These are phyloP conservation scores for Helicolenus hilgendorfi DNA, from an alignment of 2,797 vertebrate species.

Conservation along the genomic window DNA sequence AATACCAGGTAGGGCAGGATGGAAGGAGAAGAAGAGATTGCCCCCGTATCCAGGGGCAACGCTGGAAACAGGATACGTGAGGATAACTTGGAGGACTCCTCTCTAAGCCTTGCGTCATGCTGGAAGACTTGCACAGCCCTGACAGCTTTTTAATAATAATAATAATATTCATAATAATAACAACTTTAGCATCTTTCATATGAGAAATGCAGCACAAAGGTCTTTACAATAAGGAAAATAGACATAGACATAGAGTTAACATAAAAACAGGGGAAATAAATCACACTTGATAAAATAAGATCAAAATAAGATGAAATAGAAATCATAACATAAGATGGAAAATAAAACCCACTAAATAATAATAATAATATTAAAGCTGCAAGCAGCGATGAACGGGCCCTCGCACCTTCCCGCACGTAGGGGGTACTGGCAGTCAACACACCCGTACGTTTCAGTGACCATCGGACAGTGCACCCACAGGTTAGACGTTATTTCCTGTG, in stretches of 20 bases:
- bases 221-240: background rate
- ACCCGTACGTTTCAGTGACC: too few species aligned
- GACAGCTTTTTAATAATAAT: background rate
- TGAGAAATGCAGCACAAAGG: background rate
- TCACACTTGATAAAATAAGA: background rate
- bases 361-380: too few species aligned
- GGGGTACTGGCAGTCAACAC: too few species aligned
- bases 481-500: too few species aligned
- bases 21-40: slow-evolving; percentile 29
- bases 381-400: too few species aligned
- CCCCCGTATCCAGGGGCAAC: slow-evolving; percentile 74
- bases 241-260: background rate
- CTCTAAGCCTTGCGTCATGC: slow-evolving; percentile 3
- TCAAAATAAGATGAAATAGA: too few species aligned
- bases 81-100: background rate
- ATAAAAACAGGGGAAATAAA: background rate
- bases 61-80: slow-evolving; percentile 60
- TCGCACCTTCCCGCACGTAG: too few species aligned
- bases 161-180: too few species aligned
- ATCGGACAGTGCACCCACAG: too few species aligned
- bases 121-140: slow-evolving; percentile 4
- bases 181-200: too few species aligned
- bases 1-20: slow-evolving; percentile 57
- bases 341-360: too few species aligned
- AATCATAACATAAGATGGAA: too few species aligned